Evolutionary conservation across 2,888 invertebrate genomes (phyloP), one percentile per base, ranked within the genome.

Genomic region (Dasysyrphus tricinctus): DNA sequence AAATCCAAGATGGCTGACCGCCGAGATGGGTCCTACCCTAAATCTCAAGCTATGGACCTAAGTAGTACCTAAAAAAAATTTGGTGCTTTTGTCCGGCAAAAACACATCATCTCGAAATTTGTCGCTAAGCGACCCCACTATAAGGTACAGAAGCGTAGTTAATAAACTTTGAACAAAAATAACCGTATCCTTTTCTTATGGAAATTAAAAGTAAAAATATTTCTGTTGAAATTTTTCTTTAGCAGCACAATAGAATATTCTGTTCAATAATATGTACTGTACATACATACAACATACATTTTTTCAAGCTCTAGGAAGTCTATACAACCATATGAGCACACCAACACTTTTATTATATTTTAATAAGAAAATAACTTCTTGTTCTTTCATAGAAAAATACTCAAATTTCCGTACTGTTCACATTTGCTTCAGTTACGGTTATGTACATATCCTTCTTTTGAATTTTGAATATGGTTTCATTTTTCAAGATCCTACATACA

Each of bases 401-500:
- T 47, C 56, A 44, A 65, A 37, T 44, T 39, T 67, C 49, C 67
- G 34, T 65, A 49, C 37, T 39, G 34, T 56, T 65, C 37, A 44
- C 24, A 34, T 67, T 42, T 67, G 69, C 44, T 51, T 56, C n/a
- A 63, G 69, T 63, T 74, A 61, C 49, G 51, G 16, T 7, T 67
- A 67, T 44, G 7, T 16, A 16, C n/a, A n/a, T n/a, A 24, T 16
- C 9, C 74, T 67, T 80, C 61, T 61, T 80, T 80, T 70, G 54
- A 54, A 69, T 63, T 47, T 32, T 24, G 24, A 24, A 24, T 24
- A 24, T 24, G n/a, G 61, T 70, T 77, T 77, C 51, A 61, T 70
- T 19, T 44, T 19, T 24, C 51, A 16, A 19, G 51, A 54, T 29
- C 24, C n/a, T n/a, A n/a, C n/a, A n/a, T n/a, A n/a, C n/a, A n/a